Evolutionary conservation across 2,888 invertebrate species (phyloP).

Genomic region (Drosophila buzzatii): DNA sequence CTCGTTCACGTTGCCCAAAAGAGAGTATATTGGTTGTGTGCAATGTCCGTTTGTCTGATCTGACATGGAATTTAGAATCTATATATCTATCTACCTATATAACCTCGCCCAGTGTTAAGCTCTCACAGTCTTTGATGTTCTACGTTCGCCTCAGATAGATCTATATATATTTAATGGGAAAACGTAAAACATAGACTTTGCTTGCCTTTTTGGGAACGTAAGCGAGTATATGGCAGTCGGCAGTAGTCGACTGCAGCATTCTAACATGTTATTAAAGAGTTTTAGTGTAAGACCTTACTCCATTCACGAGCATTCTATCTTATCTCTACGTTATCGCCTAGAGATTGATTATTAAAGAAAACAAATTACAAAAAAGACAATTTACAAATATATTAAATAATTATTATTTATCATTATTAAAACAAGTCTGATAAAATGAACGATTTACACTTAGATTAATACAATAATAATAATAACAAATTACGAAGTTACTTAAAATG

Average conservation of each 20-base stretch:
- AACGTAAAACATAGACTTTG: background rate
- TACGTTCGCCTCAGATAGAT: background rate
- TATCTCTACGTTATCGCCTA: slow-evolving; percentile 37
- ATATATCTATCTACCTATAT: background rate
- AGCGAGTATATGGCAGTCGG: background rate
- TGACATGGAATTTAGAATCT: background rate
- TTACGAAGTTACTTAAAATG: slow-evolving; percentile 72
- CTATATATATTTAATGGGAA: background rate
- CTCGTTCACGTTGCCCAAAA: background rate
- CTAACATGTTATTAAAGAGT: slow-evolving; percentile 21
- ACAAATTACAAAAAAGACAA: slow-evolving; percentile 20
- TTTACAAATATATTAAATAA: slow-evolving; percentile 59
- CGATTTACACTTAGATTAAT: slow-evolving; percentile 47
- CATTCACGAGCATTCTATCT: slow-evolving; percentile 40
- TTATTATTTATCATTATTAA: slow-evolving; percentile 66
- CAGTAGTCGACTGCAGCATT: background rate
- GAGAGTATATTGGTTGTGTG: background rate
- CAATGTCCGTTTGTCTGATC: background rate
- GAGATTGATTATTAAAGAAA: slow-evolving; percentile 27
- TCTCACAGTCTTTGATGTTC: background rate
- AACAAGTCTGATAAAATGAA: slow-evolving; percentile 40
- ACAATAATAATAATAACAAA: slow-evolving; percentile 8
- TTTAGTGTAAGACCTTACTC: slow-evolving; percentile 26
- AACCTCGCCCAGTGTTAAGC: background rate
- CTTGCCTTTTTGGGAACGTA: background rate